Conservation (phyloP, 2,888 invertebrate genomes). For the Latrodectus hesperus region DNA sequence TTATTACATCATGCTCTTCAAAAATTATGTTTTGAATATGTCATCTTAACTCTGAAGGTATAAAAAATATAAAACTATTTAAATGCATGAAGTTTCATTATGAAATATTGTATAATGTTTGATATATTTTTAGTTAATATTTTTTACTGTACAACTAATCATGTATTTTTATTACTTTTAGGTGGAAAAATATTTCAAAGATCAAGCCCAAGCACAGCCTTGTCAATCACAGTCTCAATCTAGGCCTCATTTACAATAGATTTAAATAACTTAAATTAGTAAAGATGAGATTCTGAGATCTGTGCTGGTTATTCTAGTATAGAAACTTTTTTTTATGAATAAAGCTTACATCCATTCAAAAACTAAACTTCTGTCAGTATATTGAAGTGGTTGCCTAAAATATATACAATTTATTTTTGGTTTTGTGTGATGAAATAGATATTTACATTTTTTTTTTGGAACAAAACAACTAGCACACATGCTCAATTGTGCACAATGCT, state of each 20-base stretch:
- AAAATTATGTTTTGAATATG: neutral
- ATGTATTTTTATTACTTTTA: conserved; percentile 65
- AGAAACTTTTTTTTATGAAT: conserved; percentile 8
- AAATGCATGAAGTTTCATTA: neutral
- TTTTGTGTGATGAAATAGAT: neutral
- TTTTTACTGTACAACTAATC: neutral
- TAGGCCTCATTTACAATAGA: conserved; percentile 66
- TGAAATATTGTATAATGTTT: neutral
- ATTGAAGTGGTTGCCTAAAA: conserved; percentile 65
- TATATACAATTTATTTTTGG: neutral
- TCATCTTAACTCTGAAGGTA: neutral
- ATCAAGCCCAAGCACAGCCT: conserved; percentile 71
- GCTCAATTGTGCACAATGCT: neutral
- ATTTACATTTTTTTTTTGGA: neutral
- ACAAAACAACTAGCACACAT: neutral
- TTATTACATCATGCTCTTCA: too few species aligned
- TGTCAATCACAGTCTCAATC: conserved; percentile 45
- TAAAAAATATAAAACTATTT: neutral
- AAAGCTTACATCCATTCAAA: conserved; percentile 9
- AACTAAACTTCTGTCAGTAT: conserved; percentile 19
- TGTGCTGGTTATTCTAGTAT: conserved; percentile 16
- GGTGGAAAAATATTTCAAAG: conserved; percentile 75
- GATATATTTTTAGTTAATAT: neutral
- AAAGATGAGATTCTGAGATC: conserved; percentile 24
- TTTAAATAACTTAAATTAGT: conserved; percentile 29